A percentile compares a stretch with the other conserved stretches of the same genome.
Conservation (phyloP, 1,140 invertebrate species). For the Cyphomyrmex costatus region DNA sequence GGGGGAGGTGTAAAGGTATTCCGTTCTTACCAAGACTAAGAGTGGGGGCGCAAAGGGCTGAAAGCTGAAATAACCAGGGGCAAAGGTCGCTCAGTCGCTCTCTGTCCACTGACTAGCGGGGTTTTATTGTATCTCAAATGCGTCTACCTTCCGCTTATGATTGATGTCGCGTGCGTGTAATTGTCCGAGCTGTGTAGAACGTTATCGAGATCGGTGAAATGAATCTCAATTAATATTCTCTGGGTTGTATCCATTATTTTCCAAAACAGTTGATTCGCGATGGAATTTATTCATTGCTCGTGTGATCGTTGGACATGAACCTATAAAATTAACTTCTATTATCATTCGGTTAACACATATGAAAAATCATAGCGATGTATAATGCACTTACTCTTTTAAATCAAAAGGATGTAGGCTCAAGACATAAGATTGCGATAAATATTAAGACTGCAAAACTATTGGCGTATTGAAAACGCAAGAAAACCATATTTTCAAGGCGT, state of each 20-base stretch:
- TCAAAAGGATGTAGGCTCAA: background rate
- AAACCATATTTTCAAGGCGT: slow-evolving; percentile 11
- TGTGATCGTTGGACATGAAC: background rate
- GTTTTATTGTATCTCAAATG: slow-evolving; percentile 70
- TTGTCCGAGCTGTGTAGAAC: background rate
- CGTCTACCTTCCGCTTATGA: background rate
- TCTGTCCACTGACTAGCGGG: slow-evolving; percentile 76
- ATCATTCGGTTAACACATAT: background rate
- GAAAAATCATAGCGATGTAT: background rate
- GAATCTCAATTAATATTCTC: slow-evolving; percentile 7
- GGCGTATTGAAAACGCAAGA: background rate
- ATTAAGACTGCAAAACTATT: background rate
- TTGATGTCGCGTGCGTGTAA: background rate
- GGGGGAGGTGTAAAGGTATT: slow-evolving; percentile 71
- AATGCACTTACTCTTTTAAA: background rate
- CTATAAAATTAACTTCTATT: slow-evolving; percentile 11
- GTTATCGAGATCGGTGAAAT: slow-evolving; percentile 11
- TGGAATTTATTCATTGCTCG: background rate
- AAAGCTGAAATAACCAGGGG: slow-evolving; percentile 84
- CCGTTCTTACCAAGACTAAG: slow-evolving; percentile 60
- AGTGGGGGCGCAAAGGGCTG: slow-evolving; percentile 82
- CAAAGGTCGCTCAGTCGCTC: slow-evolving; percentile 84
- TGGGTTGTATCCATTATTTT: background rate
- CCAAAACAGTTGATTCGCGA: background rate
- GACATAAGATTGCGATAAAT: slow-evolving; percentile 5